These are phyloP conservation scores for Cercopithecus mona DNA, from an alignment of 2,113 vertebrate genomes.

Conservation along the genomic window DNA sequence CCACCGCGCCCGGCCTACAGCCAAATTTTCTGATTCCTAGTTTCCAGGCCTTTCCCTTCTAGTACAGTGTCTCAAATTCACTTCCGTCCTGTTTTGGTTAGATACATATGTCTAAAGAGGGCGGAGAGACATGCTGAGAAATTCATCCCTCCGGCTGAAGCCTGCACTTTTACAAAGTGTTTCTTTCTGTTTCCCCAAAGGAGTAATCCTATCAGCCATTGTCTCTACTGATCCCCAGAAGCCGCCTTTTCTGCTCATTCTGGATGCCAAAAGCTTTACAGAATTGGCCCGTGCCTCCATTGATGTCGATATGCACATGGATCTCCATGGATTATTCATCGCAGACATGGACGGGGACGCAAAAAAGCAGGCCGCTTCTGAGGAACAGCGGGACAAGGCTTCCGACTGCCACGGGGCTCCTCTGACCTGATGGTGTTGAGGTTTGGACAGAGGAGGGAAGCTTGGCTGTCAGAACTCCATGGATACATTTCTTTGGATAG, in stretches of 20 bases:
- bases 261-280: slow-evolving; percentile 92
- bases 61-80: background rate
- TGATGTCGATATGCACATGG: slow-evolving; percentile 85
- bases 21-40: background rate
- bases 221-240: slow-evolving; percentile 85
- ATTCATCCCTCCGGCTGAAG: background rate
- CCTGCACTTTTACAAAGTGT: background rate
- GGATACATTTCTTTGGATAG: rapidly evolving
- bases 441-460: background rate
- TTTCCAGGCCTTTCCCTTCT: background rate
- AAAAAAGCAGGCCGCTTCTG: background rate
- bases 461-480: background rate
- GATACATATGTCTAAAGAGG: background rate
- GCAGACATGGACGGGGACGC: background rate
- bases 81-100: background rate
- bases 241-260: slow-evolving; percentile 88
- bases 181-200: slow-evolving; percentile 79
- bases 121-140: background rate
- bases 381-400: background rate
- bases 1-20: background rate
- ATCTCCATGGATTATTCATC: slow-evolving; percentile 94
- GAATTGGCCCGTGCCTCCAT: slow-evolving; percentile 90
- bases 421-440: background rate
- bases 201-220: slow-evolving; percentile 88
- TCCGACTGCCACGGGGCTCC: rapidly evolving